A percentile compares a stretch with the other conserved stretches of the same genome.
phyloP scores from a whole-genome alignment of 2,797 vertebrate species.

The Enteromius treurensis region DNA sequence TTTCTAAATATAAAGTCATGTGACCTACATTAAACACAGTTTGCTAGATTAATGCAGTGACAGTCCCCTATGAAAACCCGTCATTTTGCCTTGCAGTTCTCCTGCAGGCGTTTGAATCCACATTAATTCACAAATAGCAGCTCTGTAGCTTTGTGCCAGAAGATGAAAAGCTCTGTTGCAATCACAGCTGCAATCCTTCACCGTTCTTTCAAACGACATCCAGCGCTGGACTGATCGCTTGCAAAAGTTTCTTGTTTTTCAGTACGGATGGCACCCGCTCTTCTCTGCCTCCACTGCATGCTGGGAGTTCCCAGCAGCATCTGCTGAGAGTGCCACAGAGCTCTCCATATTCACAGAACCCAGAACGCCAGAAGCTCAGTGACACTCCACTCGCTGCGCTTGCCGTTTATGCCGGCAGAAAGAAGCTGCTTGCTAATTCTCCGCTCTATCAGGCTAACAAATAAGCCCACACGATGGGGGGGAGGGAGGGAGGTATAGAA shows the following conservation, averaged over 20 bases:
- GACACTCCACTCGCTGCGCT: slow-evolving; percentile 69
- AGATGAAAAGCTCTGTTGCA: slow-evolving; percentile 42
- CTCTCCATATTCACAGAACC: slow-evolving; percentile 57
- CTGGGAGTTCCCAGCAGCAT: slow-evolving; percentile 61
- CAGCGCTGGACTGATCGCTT: slow-evolving; percentile 9
- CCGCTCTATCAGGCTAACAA: slow-evolving; percentile 79
- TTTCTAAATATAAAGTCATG: slow-evolving; percentile 10
- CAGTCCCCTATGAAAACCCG: not conserved
- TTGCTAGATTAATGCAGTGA: slow-evolving; percentile 6
- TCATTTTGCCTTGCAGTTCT: slow-evolving; percentile 30
- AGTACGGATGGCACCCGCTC: slow-evolving; percentile 39
- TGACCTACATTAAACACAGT: not conserved
- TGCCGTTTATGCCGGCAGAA: slow-evolving; percentile 76
- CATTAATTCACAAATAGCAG: slow-evolving; percentile 40
- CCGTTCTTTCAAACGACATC: slow-evolving; percentile 39
- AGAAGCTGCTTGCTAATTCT: slow-evolving; percentile 76
- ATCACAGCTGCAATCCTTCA: slow-evolving; percentile 34
- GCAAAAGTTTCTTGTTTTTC: slow-evolving; percentile 41
- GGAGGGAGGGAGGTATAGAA: not conserved
- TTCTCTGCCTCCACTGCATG: slow-evolving; percentile 40
- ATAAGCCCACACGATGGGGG: slow-evolving; percentile 65
- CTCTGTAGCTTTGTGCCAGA: slow-evolving; percentile 20
- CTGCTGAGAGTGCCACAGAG: slow-evolving; percentile 68
- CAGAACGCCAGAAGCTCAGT: slow-evolving; percentile 68
- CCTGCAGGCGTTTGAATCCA: slow-evolving; percentile 12